Base-by-base conservation (phyloP, 2,888 invertebrate genomes). In the Acheta domesticus region DNA sequence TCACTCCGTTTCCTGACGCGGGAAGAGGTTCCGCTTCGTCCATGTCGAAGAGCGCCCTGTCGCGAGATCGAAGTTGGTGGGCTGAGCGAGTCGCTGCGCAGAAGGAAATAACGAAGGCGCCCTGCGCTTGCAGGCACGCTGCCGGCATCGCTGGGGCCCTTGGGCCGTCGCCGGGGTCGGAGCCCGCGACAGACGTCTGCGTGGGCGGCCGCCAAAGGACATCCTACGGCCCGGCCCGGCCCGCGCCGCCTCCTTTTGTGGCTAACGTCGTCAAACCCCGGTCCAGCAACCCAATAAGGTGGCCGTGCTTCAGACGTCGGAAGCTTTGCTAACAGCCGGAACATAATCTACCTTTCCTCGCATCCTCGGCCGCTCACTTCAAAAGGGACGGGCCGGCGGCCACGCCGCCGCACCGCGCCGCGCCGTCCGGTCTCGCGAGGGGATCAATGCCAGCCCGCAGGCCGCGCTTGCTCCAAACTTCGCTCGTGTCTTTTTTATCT, bases 251-350 rank as follows among this genome's bases (percentile, higher is more conserved):
- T 62, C 4, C 62, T 62, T 62, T 62, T 62, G 62, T 62, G 62
- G 62, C 62, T 62, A 62, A 62, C 62, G 62, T 62, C 62, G n/a
- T 62, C 62, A 62, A 62, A 62, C 62, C 62, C 62, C 62, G 62
- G n/a, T n/a, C 62, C 62, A 62, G n/a, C 62, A 62, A 62, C 62
- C 62, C 62, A 62, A 62, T 62, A 62, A 62, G 62, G 62, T 62
- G 16, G 12, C 62, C 62, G 62, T 62, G 8, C 62, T 62, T 62
- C 16, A 19, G 62, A n/a, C 14, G 62, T 14, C 62, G 62, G 62
- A 62, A 62, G 62, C 62, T 62, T 62, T 62, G 62, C 62, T 62
- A 62, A 62, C 62, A 62, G 62, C 62, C 62, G 62, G 62, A 62
- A 62, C 62, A 62, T 62, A 62, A 62, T 62, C 62, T 62, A 62